Evolutionary conservation across 1,140 invertebrate species (phyloP).

Genomic region (Choristoneura fumiferana): DNA sequence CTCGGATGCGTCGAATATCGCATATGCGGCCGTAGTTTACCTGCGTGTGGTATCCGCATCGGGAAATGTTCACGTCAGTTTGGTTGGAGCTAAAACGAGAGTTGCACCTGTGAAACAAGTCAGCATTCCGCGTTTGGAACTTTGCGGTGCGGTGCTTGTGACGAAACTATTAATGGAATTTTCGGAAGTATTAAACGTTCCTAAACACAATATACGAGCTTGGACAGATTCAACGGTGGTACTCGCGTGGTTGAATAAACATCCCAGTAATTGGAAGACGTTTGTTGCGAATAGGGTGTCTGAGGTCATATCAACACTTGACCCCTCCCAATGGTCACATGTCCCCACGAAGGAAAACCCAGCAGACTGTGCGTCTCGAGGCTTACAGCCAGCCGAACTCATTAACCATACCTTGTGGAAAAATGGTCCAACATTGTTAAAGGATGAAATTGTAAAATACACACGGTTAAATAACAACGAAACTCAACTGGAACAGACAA

Average conservation of each 20-base stretch:
- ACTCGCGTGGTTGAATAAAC: no score
- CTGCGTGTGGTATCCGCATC: neutral
- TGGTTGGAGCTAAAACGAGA: slow-evolving; percentile 32
- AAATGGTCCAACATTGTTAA: neutral
- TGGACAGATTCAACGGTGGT: no score
- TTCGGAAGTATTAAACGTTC: slow-evolving; percentile 24
- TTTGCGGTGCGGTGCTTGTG: slow-evolving; percentile 37
- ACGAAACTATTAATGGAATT: slow-evolving; percentile 19
- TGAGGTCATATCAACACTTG: slow-evolving; percentile 36
- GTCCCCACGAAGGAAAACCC: slow-evolving; percentile 34
- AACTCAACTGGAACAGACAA: neutral
- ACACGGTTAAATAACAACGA: neutral
- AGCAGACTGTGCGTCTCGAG: neutral
- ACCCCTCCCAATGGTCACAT: slow-evolving; percentile 53
- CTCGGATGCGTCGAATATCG: slow-evolving; percentile 35
- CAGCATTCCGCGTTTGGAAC: slow-evolving; percentile 37
- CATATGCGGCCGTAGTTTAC: no score
- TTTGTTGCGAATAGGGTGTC: slow-evolving; percentile 50
- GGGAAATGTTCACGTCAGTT: neutral
- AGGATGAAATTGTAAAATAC: neutral
- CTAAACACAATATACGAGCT: slow-evolving; percentile 30
- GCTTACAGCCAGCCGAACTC: neutral
- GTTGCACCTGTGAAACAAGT: slow-evolving; percentile 36
- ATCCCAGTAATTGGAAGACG: no score
- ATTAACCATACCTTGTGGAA: neutral